Evolutionary conservation across 2,797 vertebrate genomes (phyloP), one percentile per base, ranked within the genome.

Genomic region (Leuciscus waleckii): DNA sequence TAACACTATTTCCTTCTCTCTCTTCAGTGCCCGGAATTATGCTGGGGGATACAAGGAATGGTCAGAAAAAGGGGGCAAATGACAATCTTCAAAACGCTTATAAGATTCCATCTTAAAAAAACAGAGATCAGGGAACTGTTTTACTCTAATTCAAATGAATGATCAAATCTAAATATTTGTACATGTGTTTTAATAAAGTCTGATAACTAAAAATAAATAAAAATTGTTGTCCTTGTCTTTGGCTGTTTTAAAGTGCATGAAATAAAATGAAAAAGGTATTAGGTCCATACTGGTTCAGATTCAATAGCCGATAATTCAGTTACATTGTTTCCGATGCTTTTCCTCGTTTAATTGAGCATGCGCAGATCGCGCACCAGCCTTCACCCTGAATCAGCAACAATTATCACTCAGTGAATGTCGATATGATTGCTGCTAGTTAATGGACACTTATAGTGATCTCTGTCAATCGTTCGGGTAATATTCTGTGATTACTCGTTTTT

Each of bases 41-140:
- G 23, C 87, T 2, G 94, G 95, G n/a, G 94, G 90, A 83, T 96
- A 92, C 90, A 91, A 85, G 75, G 93, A 95, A 89, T 96, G 95
- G 95, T 92, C 90, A 51, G 89, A 89, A 23, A 95, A 93, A 32
- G 91, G 91, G 56, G 84, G 86, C 26, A 92, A 94, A 63, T 95
- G 85, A 94, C 13, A 0, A 43, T 51, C n/a, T 79, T 39, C 21
- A 43, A 2, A n/a, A 51, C 65, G 21, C 32, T 21, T 41, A 5
- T 2, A 41, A 26, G 35, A 39, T 26, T 71, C 29, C 17, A 63
- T 10, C 10, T 58, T 78, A 41, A 78, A 11, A 11, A 46, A 23
- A 2, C 23, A 77, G 2, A 77, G 1, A 14, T 19, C 46, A 54
- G 49, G 73, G 61, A 68, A n/a, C 17, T 58, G 56, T 84, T 73